Base-by-base conservation (phyloP, 2,888 invertebrate species). In the Pinctada fucata region DNA sequence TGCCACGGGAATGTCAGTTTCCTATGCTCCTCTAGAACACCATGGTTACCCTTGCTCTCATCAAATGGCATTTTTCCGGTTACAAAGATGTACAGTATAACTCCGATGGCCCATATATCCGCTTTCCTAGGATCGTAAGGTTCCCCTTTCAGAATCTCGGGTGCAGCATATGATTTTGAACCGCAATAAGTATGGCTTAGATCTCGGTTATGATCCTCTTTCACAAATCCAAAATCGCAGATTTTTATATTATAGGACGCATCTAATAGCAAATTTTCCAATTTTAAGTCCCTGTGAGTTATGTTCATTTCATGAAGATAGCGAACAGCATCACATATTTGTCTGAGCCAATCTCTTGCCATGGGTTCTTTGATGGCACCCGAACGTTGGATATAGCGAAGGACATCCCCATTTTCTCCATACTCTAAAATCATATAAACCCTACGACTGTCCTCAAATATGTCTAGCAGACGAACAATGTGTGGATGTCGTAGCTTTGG, bases 401-500 rank as follows among this genome's bases (percentile, higher is more conserved):
- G 86, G 73, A 93, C 89, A 83, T 93, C 93, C 4, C 93, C 93
- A 58, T 91, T 89, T 74, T 86, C 86, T 6, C 92, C 93, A 81
- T 90, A 93, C 82, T 93, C 93, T 79, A 93, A 88, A 10, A 93
- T 87, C 88, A 93, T 91, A 81, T 92, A 93, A 3, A 92, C 89
- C 13, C 89, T 82, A 76, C 88, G 72, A 80, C 95, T 94, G 51
- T 96, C 94, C 91, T 97, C 97, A 67, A 97, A 90, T 52, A 96
- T 95, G 89, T 95, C 95, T 84, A 95, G 95, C 45, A 96, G 95
- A 89, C 95, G 95, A 3, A 96, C 94, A 45, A 97, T 94, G 91
- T 97, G 95, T 0, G 96, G 96, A 91, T 97, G 97, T 88, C 95
- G 95, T 74, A 97, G 91, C 85, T 95, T 94, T 65, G 95, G 94